phyloP scores from a whole-genome alignment of 1,140 invertebrate species.

The Pygmarrhopalites habei region DNA sequence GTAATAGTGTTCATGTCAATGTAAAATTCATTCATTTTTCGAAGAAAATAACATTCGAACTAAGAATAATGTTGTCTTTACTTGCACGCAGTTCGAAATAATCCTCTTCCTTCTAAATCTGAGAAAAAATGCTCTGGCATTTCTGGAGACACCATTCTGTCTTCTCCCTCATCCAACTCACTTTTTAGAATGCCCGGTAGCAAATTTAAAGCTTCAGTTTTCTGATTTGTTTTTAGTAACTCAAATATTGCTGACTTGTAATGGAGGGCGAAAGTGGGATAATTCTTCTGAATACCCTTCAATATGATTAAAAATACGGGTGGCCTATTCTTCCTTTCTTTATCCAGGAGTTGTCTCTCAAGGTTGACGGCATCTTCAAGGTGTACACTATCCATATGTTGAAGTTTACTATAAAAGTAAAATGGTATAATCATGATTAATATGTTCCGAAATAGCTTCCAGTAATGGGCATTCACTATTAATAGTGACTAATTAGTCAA shows the following conservation, averaged over 20 bases:
- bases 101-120: constrained; percentile 25
- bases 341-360: constrained; percentile 41
- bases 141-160: constrained; percentile 13
- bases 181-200: constrained; percentile 7
- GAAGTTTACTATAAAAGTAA: neutral
- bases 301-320: constrained; percentile 47
- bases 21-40: neutral
- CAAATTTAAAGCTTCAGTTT: constrained; percentile 10
- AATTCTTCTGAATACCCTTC: constrained; percentile 26
- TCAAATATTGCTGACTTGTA: constrained; percentile 10
- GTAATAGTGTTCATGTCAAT: neutral
- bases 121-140: constrained; percentile 10
- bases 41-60: neutral
- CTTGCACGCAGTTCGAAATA: constrained; percentile 21
- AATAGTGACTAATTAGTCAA: no score
- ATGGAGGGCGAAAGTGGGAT: constrained; percentile 20
- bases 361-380: constrained; percentile 31
- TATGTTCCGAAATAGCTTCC: no score
- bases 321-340: constrained; percentile 46
- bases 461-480: no score
- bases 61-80: neutral
- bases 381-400: constrained; percentile 21
- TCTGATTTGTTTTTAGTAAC: constrained; percentile 5
- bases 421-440: neutral
- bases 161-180: neutral